A percentile compares a stretch with the other conserved stretches of the same genome.
phyloP scores from a whole-genome alignment of 2,888 invertebrate species.

The Automeris io region DNA sequence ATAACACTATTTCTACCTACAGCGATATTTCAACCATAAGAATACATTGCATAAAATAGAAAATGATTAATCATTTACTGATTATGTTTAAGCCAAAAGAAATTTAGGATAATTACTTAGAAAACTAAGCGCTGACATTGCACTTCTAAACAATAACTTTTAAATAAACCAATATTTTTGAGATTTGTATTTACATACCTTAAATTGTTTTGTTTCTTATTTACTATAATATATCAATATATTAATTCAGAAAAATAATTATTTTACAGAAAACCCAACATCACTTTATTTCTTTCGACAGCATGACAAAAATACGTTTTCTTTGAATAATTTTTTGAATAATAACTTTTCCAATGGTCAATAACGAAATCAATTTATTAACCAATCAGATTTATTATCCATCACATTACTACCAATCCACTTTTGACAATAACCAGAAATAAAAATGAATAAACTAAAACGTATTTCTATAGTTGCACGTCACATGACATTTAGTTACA shows the following conservation, averaged over 20 bases:
- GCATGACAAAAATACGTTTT: background rate
- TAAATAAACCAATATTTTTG: constrained; percentile 11
- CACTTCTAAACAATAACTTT: constrained; percentile 3
- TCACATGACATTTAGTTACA: constrained; percentile 33
- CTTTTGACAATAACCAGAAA: accelerated
- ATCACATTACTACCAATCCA: background rate
- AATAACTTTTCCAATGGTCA: background rate
- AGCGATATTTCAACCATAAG: no score
- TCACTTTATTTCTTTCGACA: constrained; percentile 14
- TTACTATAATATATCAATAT: constrained; percentile 11
- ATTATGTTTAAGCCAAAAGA: no score
- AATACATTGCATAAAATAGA: no score
- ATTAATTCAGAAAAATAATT: constrained; percentile 19
- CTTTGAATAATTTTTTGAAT: background rate
- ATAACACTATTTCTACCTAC: no score
- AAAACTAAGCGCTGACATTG: constrained; percentile 5
- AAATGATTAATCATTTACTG: no score
- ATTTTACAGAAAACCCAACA: constrained; percentile 13
- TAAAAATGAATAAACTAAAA: constrained; percentile 16
- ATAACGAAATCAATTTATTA: background rate
- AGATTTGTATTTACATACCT: constrained; percentile 2
- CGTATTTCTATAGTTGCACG: constrained; percentile 25
- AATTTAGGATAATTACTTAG: background rate
- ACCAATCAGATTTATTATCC: background rate
- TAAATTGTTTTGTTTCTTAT: constrained; percentile 3